Base-by-base conservation (phyloP, 2,888 invertebrate genomes). In the Eurytoma californica region DNA sequence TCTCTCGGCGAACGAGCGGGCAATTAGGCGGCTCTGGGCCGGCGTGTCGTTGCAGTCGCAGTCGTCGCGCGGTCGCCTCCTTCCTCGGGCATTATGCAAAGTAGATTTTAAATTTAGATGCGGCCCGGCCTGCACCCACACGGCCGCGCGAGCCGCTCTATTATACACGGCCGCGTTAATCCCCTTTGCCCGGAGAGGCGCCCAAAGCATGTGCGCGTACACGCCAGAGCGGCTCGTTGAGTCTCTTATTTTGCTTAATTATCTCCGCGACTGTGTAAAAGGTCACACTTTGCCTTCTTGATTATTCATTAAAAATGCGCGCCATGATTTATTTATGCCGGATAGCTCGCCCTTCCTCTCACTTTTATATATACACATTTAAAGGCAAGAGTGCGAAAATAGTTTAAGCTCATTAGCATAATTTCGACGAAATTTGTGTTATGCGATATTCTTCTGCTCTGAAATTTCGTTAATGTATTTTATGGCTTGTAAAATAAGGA, bases 81-180 rank as follows among this genome's bases (percentile, higher is more conserved):
- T 39, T 39, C 39, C 39, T 39, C 39, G 82, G 85, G 85, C 85
- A 89, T 90, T 90, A 90, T 90, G 90, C 88, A 89, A 89, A 90
- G 85, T 83, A 88, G 87, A 90, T 90, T 90, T 89, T 88, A 88
- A 89, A 90, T 90, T 89, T 86, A 88, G 88, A 89, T 89, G 88
- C 84, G 85, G 84, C 85, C 85, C 84, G 82, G 84, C 84, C 80
- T 84, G 47, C 77, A 47, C 63, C 39, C 63, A 18, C 79, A 74
- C 79, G 24, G 30, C 13, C 77, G 13, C 67, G 55, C 82, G 39
- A 53, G n/a, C 28, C 20, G 16, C 66, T 47, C 74, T 58, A 75
- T 74, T 73, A 73, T 80, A 82, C 83, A 73, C 81, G 66, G 39
- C 70, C 18, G 57, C 55, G 74, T 81, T 73, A 57, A 80, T 78